Evolutionary conservation across 2,888 invertebrate genomes (phyloP), one percentile per base, ranked within the genome.

Genomic region (Incurvaria masculella): DNA sequence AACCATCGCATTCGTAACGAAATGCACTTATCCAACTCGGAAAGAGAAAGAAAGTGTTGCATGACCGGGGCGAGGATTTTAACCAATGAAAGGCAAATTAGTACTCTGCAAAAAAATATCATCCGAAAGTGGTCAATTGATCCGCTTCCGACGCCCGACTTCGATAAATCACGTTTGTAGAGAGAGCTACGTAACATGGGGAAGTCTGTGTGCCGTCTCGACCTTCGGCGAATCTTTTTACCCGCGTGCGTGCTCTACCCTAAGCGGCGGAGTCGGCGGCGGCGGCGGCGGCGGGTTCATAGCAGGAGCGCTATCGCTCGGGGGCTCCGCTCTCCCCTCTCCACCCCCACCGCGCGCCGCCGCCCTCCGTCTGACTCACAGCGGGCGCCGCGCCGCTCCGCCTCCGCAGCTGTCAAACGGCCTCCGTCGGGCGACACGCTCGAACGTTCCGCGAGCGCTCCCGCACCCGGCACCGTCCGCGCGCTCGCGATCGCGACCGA

Each of bases 381-480:
- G 64, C 72, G 72, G 75, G 72, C 72, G 62, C 71, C 43, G 66
- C 63, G 66, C 63, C 63, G 61, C 67, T 66, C 62, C 46, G 48
- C 42, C 20, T 26, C 27, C 44, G 44, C 21, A 72, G 72, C 74
- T 78, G 75, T 78, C 78, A 78, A 76, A 78, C 72, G 70, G 76
- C 73, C 76, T 74, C 68, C 66, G 74, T 69, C 75, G 61, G 73
- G 72, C 75, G 72, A 62, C 64, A 71, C 71, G 67, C 71, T 70
- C 73, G 72, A 71, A 78, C 78, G 76, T 69, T 65, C 41, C 45
- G 46, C 45, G 38, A 45, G 45, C 46, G 47, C 65, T 23, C 26
- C 64, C 61, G 23, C 45, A 38, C 23, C 63, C 64, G 57, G 60
- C 61, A 62, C 64, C 63, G 65, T 65, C 65, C 61, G 61, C 57